Base-by-base conservation (phyloP, 2,113 vertebrate genomes). In the Miniopterus natalensis region DNA sequence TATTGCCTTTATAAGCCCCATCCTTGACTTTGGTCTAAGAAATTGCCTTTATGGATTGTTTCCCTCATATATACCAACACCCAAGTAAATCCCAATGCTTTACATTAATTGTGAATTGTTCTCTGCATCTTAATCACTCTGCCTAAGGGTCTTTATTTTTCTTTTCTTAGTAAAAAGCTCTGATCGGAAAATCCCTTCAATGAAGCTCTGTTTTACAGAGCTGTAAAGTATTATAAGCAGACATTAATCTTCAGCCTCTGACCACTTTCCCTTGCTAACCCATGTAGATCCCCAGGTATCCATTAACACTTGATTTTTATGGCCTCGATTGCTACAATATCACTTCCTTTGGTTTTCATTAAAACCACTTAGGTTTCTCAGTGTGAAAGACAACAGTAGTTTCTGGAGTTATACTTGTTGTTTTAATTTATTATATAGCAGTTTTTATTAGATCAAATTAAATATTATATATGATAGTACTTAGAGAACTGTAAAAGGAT, bases 341-440 rank as follows among this genome's bases (percentile, higher is more conserved):
- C 77, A 80, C 29, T 96, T 92, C 84, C 77, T 88, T 53, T 91
- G 61, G 42, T 92, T 61, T 96, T 96, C 79, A 85, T 36, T 87
- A 61, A 96, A 42, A 59, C 66, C 80, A 78, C 89, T 78, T 87
- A 81, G 11, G 21, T 45, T 65, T 9, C 80, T 84, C n/a, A 23
- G 77, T 74, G 65, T 47, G 31, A 29, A 75, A 85, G 27, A 68
- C 84, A 96, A 65, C 17, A 29, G 1, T 66, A 45, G 29, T 9
- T 42, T 89, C 18, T 65, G 27, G 8, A 27, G 20, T 92, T 71
- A 27, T 42, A 83, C 57, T 93, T 95, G 49, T 59, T 95, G 9
- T 61, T 84, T 78, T 85, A 55, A 36, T 75, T 95, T 95, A 83
- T 80, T 73, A 71, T 14, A 7, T 0, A 93, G 47, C 0, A 45